These are phyloP conservation scores for Emydoidea blandingii DNA, from an alignment of 2,797 vertebrate genomes.

Conservation along the genomic window DNA sequence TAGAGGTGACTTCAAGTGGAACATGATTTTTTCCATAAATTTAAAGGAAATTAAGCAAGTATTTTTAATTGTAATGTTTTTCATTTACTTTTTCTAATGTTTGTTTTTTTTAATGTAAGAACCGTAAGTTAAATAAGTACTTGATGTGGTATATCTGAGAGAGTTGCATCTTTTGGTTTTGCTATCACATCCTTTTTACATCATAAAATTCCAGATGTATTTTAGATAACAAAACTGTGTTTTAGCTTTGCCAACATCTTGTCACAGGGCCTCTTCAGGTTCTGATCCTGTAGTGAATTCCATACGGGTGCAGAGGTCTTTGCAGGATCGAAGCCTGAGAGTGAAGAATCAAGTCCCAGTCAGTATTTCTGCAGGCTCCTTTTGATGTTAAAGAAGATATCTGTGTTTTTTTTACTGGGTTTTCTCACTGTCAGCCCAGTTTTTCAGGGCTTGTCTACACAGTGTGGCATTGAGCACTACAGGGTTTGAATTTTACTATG, in stretches of 20 bases:
- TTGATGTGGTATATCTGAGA: not conserved
- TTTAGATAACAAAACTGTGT: not conserved
- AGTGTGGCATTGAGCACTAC: not conserved
- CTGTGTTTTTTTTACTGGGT: not conserved
- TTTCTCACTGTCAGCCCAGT: not conserved
- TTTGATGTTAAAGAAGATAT: not conserved
- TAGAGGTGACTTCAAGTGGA: slow-evolving; percentile 30
- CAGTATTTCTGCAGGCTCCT: not conserved
- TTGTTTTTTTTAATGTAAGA: not conserved
- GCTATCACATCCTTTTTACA: not conserved
- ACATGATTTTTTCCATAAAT: slow-evolving; percentile 29
- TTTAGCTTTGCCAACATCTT: not conserved
- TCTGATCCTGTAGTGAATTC: not conserved
- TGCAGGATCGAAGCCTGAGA: not conserved
- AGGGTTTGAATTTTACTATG: too few species aligned
- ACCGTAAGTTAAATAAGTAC: not conserved
- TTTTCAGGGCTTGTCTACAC: not conserved
- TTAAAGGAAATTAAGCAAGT: slow-evolving; percentile 31
- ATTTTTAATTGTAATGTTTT: not conserved
- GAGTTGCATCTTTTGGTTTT: not conserved
- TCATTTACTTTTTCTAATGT: not conserved
- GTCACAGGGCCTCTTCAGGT: not conserved
- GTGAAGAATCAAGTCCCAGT: not conserved
- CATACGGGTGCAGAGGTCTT: not conserved
- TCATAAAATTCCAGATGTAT: not conserved